Evolutionary conservation across 2,797 vertebrate species (phyloP).

Genomic region (Fistularia tabacaria): DNA sequence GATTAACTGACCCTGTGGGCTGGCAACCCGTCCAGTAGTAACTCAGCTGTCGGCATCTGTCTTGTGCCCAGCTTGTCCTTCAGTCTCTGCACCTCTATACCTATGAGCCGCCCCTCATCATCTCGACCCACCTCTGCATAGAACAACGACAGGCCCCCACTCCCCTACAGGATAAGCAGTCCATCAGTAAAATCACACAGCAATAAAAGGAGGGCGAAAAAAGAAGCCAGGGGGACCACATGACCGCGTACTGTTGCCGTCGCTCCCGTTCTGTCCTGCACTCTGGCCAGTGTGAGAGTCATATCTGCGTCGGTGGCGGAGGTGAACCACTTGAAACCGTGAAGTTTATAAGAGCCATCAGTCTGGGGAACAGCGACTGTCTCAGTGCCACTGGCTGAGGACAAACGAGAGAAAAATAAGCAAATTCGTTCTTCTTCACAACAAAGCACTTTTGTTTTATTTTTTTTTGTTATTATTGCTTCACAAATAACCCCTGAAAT

Average conservation of each 20-base stretch:
- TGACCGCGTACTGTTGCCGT: slow-evolving; percentile 56
- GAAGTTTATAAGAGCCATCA: slow-evolving; percentile 77
- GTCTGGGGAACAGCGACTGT: slow-evolving; percentile 77
- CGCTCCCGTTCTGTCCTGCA: slow-evolving; percentile 65
- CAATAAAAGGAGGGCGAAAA: accelerated
- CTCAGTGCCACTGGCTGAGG: slow-evolving; percentile 78
- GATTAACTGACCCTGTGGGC: slow-evolving; percentile 71
- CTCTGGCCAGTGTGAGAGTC: slow-evolving; percentile 81
- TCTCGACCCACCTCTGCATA: slow-evolving; percentile 74
- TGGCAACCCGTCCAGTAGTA: slow-evolving; percentile 78
- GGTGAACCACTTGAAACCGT: slow-evolving; percentile 89
- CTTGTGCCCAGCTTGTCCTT: slow-evolving; percentile 87
- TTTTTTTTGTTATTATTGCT: neutral
- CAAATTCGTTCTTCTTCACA: neutral
- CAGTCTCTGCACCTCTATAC: slow-evolving; percentile 81
- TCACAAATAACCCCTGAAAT: too few species aligned
- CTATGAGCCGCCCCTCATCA: slow-evolving; percentile 73
- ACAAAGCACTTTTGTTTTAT: neutral
- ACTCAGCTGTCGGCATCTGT: slow-evolving; percentile 86
- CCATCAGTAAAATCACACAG: neutral
- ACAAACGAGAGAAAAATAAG: slow-evolving; percentile 1
- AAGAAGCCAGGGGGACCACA: too few species aligned
- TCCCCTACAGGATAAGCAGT: slow-evolving; percentile 63
- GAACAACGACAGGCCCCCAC: slow-evolving; percentile 82
- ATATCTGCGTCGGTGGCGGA: slow-evolving; percentile 85